Percentiles rank a stretch among this genome's conserved stretches.
Conservation (phyloP, 2,888 invertebrate species). For the Pterostichus madidus region DNA sequence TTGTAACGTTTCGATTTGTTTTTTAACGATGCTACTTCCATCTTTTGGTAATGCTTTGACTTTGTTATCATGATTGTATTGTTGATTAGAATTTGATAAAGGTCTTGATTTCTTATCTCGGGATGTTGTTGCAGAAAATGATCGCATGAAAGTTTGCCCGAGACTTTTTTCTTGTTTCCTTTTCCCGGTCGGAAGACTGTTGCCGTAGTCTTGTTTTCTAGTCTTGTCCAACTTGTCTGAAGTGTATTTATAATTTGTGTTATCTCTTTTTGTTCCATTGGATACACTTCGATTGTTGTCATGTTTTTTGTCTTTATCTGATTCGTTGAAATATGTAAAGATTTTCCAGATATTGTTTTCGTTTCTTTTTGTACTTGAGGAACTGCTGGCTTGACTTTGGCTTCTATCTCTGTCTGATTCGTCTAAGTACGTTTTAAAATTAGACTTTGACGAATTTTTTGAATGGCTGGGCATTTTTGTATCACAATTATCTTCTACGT, state of each 20-base stretch:
- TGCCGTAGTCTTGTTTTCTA: background rate
- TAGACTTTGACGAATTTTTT: background rate
- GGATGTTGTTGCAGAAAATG: slow-evolving; percentile 30
- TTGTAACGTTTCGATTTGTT: too few species aligned
- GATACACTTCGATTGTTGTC: background rate
- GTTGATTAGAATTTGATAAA: slow-evolving; percentile 12
- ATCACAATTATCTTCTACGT: background rate
- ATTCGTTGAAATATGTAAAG: background rate
- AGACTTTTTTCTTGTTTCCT: background rate
- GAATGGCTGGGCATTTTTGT: slow-evolving; percentile 20
- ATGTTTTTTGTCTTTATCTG: slow-evolving; percentile 6
- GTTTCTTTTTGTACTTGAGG: background rate
- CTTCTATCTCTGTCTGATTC: background rate
- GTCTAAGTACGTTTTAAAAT: background rate
- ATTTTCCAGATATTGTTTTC: background rate
- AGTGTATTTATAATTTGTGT: background rate
- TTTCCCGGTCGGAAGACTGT: slow-evolving; percentile 15
- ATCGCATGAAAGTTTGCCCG: slow-evolving; percentile 3
- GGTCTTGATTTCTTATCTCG: slow-evolving; percentile 17
- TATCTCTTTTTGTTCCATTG: background rate
- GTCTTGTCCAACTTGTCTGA: background rate
- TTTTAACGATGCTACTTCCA: background rate
- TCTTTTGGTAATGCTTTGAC: slow-evolving; percentile 2
- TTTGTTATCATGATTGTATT: slow-evolving; percentile 8
- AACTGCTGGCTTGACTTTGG: background rate